Conservation (phyloP, 2,888 invertebrate genomes). For the Lapara coniferarum region DNA sequence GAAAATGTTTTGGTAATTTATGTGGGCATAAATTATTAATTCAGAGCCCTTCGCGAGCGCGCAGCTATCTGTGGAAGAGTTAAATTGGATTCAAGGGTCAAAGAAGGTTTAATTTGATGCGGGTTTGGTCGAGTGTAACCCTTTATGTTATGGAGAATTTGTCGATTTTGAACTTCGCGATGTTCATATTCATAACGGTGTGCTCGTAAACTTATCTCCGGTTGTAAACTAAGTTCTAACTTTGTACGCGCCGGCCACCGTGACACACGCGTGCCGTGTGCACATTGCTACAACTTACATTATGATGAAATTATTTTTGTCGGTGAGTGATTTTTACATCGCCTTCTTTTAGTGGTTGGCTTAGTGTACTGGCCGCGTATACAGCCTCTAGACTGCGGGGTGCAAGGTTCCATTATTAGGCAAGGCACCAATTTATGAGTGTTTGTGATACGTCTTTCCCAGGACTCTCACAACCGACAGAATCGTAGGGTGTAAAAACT, state of each 20-base stretch:
- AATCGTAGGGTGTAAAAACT: too few relatives aligned
- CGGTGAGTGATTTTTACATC: too few relatives aligned
- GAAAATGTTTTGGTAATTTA: conserved; percentile 66
- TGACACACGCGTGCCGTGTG: background rate
- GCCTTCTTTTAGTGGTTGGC: too few relatives aligned
- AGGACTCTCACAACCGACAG: too few relatives aligned
- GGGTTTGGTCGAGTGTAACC: conserved; percentile 58
- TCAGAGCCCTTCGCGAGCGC: conserved; percentile 47
- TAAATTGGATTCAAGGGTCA: conserved; percentile 72
- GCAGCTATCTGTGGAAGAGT: conserved; percentile 63
- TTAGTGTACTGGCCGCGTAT: too few relatives aligned
- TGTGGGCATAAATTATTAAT: conserved; percentile 69
- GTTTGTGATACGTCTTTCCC: too few relatives aligned
- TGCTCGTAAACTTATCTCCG: conserved; percentile 12
- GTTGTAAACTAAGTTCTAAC: background rate
- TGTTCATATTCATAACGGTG: conserved; percentile 28
- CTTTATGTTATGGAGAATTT: conserved; percentile 56
- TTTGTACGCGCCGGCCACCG: background rate
- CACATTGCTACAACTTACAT: background rate
- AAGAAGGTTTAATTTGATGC: conserved; percentile 66
- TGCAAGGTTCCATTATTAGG: too few relatives aligned
- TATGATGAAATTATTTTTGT: background rate
- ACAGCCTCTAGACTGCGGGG: too few relatives aligned
- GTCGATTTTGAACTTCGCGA: conserved; percentile 51
- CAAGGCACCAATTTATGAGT: too few relatives aligned